Base-by-base conservation (phyloP, 1,140 invertebrate genomes). In the Vollenhovia emeryi region DNA sequence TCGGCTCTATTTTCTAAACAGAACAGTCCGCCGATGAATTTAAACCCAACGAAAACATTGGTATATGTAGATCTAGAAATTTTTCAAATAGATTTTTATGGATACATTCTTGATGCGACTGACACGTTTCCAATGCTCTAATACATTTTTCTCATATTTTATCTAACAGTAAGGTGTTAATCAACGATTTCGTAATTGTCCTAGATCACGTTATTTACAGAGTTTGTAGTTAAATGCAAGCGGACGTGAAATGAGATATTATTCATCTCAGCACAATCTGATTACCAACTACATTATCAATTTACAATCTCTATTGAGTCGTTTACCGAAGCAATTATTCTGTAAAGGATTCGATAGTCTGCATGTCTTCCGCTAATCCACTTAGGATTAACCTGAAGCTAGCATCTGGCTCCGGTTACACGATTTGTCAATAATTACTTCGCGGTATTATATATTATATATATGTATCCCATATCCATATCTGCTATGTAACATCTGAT, bases 361-460 rank as follows among this genome's bases (percentile, higher is more conserved):
- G 7, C 13, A 4, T 55, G 15, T 30, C 5, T 80, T 33, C 48
- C 7, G 1, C 13, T 71, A 45, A 57, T 82, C 27, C 48, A 82
- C 13, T 82, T 60, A 57, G 50, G 24, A 57, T 45, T 73, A 33
- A 36, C 24, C 36, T 33, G 43, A 57, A 82, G 36, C 50, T 33
- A 71, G 15, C 52, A 40, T 45, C n/a, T 24, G 24, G 24, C n/a
- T 82, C 5, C 30, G 1, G 43, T 45, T 57, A 57, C 52, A 71
- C 27, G 78, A 82, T 71, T 55, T 82, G 64, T 82, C 78, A 82
- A 82, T 71, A 82, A 82, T 82, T 82, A 71, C 33, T 82, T 55
- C 15, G n/a, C 36, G 6, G 60, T 71, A 71, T 57, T 80, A 71
- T 55, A 55, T 71, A 71, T 57, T 80, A 71, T 55, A 55, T 36